A percentile compares a stretch with the other conserved stretches of the same genome.
Conservation (phyloP, 2,888 invertebrate species). For the Eupithecia tripunctaria region DNA sequence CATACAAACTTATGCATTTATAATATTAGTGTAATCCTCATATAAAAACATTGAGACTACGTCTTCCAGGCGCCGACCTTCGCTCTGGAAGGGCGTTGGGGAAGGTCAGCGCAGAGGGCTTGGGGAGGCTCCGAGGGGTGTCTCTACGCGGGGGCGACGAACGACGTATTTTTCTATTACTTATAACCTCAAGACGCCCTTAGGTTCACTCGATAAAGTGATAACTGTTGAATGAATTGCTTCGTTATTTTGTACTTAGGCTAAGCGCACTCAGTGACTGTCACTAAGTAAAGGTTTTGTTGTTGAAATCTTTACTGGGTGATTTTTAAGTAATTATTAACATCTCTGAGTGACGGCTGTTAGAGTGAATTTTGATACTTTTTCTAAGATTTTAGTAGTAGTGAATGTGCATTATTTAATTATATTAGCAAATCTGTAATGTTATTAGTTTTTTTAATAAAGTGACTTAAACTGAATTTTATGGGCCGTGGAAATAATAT, state of each 20-base stretch:
- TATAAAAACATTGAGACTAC: constrained; percentile 14
- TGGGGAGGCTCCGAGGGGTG: constrained; percentile 21
- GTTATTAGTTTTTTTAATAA: no score
- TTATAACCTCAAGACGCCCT: constrained; percentile 79
- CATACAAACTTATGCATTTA: neutral
- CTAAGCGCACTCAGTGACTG: no score
- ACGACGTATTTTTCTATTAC: constrained; percentile 69
- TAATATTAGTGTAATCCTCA: neutral
- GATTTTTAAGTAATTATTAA: no score
- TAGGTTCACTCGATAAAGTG: constrained; percentile 44
- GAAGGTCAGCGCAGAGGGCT: constrained; percentile 65
- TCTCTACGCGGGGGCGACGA: constrained; percentile 57
- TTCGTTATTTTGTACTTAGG: no score
- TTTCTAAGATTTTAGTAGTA: no score
- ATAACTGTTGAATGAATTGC: constrained; percentile 37
- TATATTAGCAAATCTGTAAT: no score
- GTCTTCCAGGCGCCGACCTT: constrained; percentile 63
- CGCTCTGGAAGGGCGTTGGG: constrained; percentile 68
- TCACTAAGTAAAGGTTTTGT: no score
- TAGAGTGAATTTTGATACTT: no score
- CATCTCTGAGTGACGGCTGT: no score
- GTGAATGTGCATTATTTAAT: no score
- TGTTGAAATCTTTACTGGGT: no score
- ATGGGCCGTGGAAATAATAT: neutral
- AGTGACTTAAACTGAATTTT: no score